Evolutionary conservation across 2,797 vertebrate species (phyloP), one percentile per base, ranked within the genome.

Genomic region (Epinephelus awoara): DNA sequence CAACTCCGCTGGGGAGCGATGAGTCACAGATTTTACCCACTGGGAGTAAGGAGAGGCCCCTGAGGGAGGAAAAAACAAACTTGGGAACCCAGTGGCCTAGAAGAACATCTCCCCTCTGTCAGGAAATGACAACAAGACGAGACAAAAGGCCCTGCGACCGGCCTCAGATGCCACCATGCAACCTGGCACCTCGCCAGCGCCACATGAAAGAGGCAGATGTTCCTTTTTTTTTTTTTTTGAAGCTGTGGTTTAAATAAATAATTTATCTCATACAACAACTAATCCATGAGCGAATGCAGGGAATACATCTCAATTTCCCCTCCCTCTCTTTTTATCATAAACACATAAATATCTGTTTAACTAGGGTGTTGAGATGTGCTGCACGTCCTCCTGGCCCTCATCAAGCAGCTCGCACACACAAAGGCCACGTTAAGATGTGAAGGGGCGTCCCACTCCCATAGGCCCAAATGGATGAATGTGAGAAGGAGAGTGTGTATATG

Each of bases 121-220:
- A 83, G 80, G 72, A 87, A 89, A 88, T 84, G 84, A 91, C 85
- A 85, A 85, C 69, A 86, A 84, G 59, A 80, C 47, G 58, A 83
- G 68, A 87, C 68, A 85, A 84, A 70, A 85, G 74, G 78, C 83
- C 88, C 66, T 58, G 68, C 52, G 83, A 86, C 82, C 61, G 61
- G 90, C 80, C 87, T 90, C 85, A 75, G 71, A 91, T 79, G 82
- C 83, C 85, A 80, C 75, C 83, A 74, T 76, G 85, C 85, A 82
- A 77, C 62, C 77, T 94, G 94, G 94, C 91, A 69, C 72, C 68
- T 74, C 2, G 87, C 93, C 94, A 93, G 86, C 18, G 4, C 74
- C 79, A 91, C 93, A 93, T 91, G 88, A 93, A 93, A 87, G 89
- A 89, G 80, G 90, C 93, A 94, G 94, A 94, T 95, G 94, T 94